Percentiles rank a stretch among this genome's conserved stretches.
Evolutionary conservation across 2,797 vertebrate species (phyloP).

Genomic region (Malacoctenus gilli): DNA sequence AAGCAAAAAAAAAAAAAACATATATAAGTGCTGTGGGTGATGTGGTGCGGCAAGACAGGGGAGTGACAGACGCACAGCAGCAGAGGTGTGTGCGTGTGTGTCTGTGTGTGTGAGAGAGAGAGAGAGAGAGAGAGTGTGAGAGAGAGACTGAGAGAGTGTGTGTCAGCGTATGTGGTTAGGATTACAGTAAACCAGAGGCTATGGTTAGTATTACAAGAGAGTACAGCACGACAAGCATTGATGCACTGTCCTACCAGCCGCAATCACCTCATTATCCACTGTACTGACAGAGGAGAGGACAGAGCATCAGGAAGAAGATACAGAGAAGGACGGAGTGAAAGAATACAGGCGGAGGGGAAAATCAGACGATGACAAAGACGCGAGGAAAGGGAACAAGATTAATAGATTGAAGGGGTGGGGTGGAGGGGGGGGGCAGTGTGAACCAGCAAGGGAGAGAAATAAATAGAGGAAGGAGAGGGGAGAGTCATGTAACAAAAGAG

Average conservation of each 20-base stretch:
- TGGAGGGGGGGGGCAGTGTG: constrained; percentile 15
- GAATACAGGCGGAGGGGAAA: background rate
- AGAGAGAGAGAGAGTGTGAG: too few relatives aligned
- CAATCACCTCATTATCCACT: constrained; percentile 68
- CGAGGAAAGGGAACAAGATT: constrained; percentile 21
- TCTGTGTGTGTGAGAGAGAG: too few relatives aligned
- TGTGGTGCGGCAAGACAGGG: constrained; percentile 1
- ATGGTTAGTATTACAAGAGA: constrained; percentile 43
- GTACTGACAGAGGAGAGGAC: constrained; percentile 46
- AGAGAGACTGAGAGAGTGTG: constrained; percentile 2
- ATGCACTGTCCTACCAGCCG: constrained; percentile 36
- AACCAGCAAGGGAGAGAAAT: constrained; percentile 22
- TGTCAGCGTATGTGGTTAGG: constrained; percentile 11
- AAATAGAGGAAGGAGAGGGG: constrained; percentile 23
- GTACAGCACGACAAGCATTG: constrained; percentile 38
- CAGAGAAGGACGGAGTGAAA: constrained; percentile 11
- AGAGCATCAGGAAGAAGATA: constrained; percentile 23
- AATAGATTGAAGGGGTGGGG: constrained; percentile 26
- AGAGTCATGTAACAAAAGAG: constrained; percentile 53
- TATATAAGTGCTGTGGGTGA: background rate
- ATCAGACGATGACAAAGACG: constrained; percentile 17
- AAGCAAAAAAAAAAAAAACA: background rate
- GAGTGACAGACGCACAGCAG: background rate
- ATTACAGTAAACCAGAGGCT: constrained; percentile 41
- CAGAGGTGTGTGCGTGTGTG: background rate